Conservation (phyloP, 2,888 invertebrate genomes). For the Drosophila antonietae region DNA sequence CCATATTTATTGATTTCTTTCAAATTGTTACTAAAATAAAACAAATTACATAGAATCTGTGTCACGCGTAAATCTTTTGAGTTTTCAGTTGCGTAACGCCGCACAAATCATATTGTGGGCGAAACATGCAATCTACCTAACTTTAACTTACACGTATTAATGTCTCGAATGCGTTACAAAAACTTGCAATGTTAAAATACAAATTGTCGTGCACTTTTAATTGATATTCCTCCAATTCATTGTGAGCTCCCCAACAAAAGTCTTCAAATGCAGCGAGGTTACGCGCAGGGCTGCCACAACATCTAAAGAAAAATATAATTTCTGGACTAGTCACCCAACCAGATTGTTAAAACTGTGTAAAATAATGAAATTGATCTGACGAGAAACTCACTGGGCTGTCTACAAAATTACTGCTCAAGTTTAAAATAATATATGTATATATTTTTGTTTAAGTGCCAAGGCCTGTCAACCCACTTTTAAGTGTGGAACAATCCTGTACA, state of each 20-base stretch:
- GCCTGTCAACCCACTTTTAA: constrained; percentile 27
- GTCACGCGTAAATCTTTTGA: constrained; percentile 46
- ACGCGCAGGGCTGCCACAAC: constrained; percentile 52
- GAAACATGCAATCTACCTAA: accelerated
- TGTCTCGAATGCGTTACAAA: constrained; percentile 10
- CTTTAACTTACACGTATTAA: constrained; percentile 40
- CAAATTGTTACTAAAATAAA: constrained; percentile 10
- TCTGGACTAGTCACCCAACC: neutral
- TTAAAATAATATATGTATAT: neutral
- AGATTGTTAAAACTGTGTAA: neutral
- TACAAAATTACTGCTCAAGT: neutral
- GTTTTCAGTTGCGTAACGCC: constrained; percentile 64
- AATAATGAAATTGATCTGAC: neutral
- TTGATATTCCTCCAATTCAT: constrained; percentile 57
- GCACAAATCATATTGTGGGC: neutral
- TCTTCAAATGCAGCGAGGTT: constrained; percentile 53
- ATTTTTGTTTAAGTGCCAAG: neutral
- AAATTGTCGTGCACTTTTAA: constrained; percentile 48
- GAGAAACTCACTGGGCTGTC: neutral
- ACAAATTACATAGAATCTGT: constrained; percentile 23
- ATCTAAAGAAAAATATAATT: neutral
- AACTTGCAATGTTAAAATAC: constrained; percentile 7
- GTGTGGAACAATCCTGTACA: constrained; percentile 16
- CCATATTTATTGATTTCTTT: constrained; percentile 43
- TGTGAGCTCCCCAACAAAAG: constrained; percentile 18